Percentiles rank a stretch among this genome's conserved stretches.
Evolutionary conservation across 2,888 invertebrate species (phyloP).

Genomic region (Vesta saturnalis): DNA sequence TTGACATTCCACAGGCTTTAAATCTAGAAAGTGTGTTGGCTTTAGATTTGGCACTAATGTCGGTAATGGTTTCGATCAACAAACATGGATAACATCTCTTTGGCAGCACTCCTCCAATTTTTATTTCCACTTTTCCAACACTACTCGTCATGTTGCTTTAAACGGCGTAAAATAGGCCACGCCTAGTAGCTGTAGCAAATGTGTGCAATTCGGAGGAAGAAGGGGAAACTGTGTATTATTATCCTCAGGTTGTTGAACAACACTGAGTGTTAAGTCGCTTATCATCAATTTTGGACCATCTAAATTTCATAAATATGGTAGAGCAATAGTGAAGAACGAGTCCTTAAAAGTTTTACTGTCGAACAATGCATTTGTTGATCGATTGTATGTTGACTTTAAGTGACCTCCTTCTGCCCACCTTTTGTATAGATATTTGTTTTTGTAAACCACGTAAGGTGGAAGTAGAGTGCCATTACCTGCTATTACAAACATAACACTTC

Average conservation of each 20-base stretch:
- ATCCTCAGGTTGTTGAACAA: too few species aligned
- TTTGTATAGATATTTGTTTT: slow-evolving; percentile 41
- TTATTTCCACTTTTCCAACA: neutral
- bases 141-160: neutral
- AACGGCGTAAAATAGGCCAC: neutral
- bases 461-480: slow-evolving; percentile 47
- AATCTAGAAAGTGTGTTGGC: too few species aligned
- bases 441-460: slow-evolving; percentile 51
- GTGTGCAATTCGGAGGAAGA: neutral
- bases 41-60: too few species aligned
- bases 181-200: neutral
- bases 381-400: neutral
- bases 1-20: too few species aligned
- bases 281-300: neutral
- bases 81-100: neutral
- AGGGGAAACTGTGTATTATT: neutral
- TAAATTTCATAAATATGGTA: neutral
- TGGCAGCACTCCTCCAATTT: neutral
- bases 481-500: slow-evolving; percentile 49
- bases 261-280: neutral
- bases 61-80: too few species aligned
- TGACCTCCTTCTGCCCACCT: slow-evolving; percentile 3
- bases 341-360: neutral
- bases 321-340: neutral
- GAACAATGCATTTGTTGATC: neutral